Conservation (phyloP, 1,140 invertebrate species). For the Sarcophaga peregrina region DNA sequence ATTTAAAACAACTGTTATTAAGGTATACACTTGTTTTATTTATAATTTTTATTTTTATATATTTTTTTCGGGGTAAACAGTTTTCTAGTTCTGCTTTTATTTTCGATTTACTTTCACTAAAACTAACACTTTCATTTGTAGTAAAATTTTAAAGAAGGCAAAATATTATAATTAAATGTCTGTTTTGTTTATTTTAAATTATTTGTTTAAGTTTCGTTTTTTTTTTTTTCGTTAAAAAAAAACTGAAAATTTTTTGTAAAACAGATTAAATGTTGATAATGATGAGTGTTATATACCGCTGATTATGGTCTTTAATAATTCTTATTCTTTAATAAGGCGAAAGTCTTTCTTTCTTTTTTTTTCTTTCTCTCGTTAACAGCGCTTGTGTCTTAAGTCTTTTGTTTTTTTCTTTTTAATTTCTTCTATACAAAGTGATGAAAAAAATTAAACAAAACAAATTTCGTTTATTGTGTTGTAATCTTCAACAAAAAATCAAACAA, state of each 20-base stretch:
- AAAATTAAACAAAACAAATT: not conserved
- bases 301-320: slow-evolving; percentile 16
- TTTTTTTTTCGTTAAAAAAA: too few species aligned
- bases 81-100: not conserved
- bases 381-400: not conserved
- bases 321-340: slow-evolving; percentile 15
- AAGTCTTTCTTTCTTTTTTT: slow-evolving; percentile 6
- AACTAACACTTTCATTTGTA: not conserved
- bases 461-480: not conserved
- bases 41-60: not conserved
- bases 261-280: too few species aligned
- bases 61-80: not conserved
- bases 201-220: too few species aligned
- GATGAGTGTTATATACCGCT: not conserved
- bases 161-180: too few species aligned
- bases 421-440: not conserved
- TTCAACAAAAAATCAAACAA: not conserved
- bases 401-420: not conserved
- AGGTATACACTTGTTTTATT: not conserved
- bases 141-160: not conserved
- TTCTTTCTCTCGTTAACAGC: not conserved
- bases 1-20: not conserved
- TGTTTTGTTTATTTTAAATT: too few species aligned
- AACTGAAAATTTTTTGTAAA: too few species aligned
- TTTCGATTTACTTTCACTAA: not conserved